phyloP scores from a whole-genome alignment of 35 echinoderm and acorn worm genomes.

The Amphiura filiformis region DNA sequence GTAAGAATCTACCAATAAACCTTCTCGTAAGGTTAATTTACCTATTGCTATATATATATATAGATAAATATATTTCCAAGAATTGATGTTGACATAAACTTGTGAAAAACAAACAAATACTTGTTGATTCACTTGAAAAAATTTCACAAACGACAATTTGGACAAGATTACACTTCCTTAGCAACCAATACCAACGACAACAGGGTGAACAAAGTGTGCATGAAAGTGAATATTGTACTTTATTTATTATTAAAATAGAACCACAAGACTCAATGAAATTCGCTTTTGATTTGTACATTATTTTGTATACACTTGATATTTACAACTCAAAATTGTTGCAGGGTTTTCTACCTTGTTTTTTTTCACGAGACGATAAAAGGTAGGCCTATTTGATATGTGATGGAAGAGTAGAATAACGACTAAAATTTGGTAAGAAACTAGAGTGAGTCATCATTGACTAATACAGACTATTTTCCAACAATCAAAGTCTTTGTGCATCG shows the following conservation, averaged over 20 bases:
- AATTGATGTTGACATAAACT: neutral
- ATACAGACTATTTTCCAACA: too few species aligned
- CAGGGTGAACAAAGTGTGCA: neutral
- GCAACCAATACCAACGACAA: neutral
- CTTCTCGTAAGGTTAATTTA: neutral
- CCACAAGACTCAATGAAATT: neutral
- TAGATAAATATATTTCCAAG: too few species aligned
- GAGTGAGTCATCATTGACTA: neutral
- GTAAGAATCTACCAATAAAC: neutral
- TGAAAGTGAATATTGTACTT: neutral
- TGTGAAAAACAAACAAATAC: neutral
- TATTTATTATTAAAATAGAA: constrained; percentile 2
- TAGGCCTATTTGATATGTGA: neutral
- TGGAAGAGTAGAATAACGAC: neutral
- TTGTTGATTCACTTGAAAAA: neutral
- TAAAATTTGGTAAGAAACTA: constrained; percentile 9
- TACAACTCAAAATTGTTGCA: neutral
- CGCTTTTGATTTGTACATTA: neutral
- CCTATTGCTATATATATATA: neutral
- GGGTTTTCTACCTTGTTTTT: too few species aligned
- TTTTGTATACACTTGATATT: neutral
- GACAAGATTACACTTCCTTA: neutral
- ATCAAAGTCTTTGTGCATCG: too few species aligned
- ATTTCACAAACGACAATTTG: neutral
- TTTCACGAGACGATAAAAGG: neutral